Percentiles rank a stretch among this genome's conserved stretches.
Conservation (phyloP, 2,113 vertebrate species). For the Lepisosteus osseus region DNA sequence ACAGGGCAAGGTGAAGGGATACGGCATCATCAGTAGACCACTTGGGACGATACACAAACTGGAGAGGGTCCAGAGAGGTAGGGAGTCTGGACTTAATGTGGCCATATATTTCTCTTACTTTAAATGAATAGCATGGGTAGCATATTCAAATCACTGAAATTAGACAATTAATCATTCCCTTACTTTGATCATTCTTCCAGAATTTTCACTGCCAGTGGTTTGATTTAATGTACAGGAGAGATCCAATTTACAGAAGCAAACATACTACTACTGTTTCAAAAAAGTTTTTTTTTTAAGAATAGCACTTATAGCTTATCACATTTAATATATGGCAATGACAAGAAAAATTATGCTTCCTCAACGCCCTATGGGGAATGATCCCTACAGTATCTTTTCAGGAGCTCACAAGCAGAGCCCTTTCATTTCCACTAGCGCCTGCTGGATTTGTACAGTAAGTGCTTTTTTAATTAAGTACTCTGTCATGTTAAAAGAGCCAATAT, state of each 20-base stretch:
- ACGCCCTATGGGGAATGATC: neutral
- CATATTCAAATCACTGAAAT: no score
- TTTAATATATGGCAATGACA: neutral
- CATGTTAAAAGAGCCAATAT: slow-evolving; percentile 44
- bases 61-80: no score
- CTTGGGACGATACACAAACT: no score
- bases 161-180: no score
- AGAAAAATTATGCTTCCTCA: neutral
- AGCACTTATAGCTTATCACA: neutral
- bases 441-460: slow-evolving; percentile 35
- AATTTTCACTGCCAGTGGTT: no score
- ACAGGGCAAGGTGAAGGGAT: no score
- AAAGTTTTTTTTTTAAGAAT: slow-evolving; percentile 6
- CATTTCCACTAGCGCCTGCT: slow-evolving; percentile 24
- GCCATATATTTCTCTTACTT: no score
- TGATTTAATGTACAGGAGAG: no score
- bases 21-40: no score
- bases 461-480: slow-evolving; percentile 44
- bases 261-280: neutral
- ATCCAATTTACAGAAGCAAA: neutral
- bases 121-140: no score
- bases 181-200: no score
- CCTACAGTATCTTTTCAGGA: neutral
- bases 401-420: slow-evolving; percentile 11
- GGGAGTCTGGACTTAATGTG: no score